phyloP scores from a whole-genome alignment of 2,888 invertebrate species.

The Ametastegia equiseti region DNA sequence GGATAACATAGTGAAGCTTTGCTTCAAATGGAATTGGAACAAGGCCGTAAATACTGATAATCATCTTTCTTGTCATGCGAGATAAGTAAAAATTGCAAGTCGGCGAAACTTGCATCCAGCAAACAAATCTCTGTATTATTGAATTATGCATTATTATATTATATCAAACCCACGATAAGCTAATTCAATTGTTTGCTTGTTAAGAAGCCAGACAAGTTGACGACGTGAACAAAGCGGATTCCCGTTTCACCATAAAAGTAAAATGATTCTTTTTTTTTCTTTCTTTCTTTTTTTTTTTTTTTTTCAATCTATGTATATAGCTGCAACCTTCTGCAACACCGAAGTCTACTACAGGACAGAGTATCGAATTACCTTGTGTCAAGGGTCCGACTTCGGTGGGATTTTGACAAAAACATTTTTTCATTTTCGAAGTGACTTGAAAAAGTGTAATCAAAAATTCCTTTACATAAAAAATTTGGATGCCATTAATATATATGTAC shows the following conservation, averaged over 20 bases:
- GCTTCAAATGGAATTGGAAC: not conserved
- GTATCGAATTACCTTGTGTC: not conserved
- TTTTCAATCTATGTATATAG: too few relatives aligned
- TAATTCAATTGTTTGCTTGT: slow-evolving; percentile 33
- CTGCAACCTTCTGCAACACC: not conserved
- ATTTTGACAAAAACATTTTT: too few relatives aligned
- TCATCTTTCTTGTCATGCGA: not conserved
- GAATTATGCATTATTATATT: slow-evolving; percentile 41
- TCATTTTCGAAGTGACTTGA: too few relatives aligned
- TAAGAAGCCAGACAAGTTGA: slow-evolving; percentile 20
- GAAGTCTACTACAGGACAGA: not conserved
- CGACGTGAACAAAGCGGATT: slow-evolving; percentile 36
- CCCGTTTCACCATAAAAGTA: not conserved
- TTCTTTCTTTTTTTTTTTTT: not conserved
- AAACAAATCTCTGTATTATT: slow-evolving; percentile 39
- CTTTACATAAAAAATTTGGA: too few relatives aligned
- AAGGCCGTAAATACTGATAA: not conserved
- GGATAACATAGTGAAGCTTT: not conserved
- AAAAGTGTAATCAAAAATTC: too few relatives aligned
- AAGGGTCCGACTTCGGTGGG: too few relatives aligned
- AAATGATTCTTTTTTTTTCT: not conserved
- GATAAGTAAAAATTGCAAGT: not conserved
- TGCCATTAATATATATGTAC: too few relatives aligned
- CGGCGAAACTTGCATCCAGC: not conserved
- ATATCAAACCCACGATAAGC: slow-evolving; percentile 37